phyloP scores from a whole-genome alignment of 2,113 vertebrate species.

The Athene cunicularia region DNA sequence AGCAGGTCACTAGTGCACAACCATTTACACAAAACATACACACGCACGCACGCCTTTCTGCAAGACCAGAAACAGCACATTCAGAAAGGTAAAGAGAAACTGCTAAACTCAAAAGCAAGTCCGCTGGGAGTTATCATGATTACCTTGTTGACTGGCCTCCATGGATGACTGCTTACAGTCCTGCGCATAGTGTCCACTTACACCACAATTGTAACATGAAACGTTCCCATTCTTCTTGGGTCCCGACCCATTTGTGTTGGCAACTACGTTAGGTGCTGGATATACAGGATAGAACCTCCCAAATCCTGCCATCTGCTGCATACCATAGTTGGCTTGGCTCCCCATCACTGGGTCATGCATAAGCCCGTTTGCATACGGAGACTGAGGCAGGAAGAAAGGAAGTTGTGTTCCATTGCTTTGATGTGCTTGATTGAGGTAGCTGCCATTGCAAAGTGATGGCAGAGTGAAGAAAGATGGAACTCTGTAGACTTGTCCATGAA shows the following conservation, averaged over 20 bases:
- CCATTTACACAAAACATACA: slow-evolving; percentile 55
- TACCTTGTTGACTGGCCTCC: slow-evolving; percentile 92
- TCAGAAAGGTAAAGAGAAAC: slow-evolving; percentile 58
- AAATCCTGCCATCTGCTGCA: slow-evolving; percentile 90
- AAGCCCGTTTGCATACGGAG: slow-evolving; percentile 83
- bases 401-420: slow-evolving; percentile 88
- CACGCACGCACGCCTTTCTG: slow-evolving; percentile 61
- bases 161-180: slow-evolving; percentile 94
- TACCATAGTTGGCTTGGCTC: slow-evolving; percentile 87
- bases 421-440: slow-evolving; percentile 93
- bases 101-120: slow-evolving; percentile 77
- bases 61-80: slow-evolving; percentile 55
- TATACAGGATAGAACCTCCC: slow-evolving; percentile 85
- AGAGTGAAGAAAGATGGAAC: slow-evolving; percentile 87
- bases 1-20: slow-evolving; percentile 61
- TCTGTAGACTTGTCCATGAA: slow-evolving; percentile 88
- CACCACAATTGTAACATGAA: slow-evolving; percentile 94
- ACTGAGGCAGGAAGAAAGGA: slow-evolving; percentile 86
- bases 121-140: slow-evolving; percentile 79
- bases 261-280: slow-evolving; percentile 80
- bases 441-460: slow-evolving; percentile 88
- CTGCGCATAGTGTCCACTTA: slow-evolving; percentile 91
- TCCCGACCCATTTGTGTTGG: slow-evolving; percentile 80
- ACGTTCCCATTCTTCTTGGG: slow-evolving; percentile 93
- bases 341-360: slow-evolving; percentile 90